phyloP scores from a whole-genome alignment of 2,888 invertebrate genomes.

The Fragum sueziense region DNA sequence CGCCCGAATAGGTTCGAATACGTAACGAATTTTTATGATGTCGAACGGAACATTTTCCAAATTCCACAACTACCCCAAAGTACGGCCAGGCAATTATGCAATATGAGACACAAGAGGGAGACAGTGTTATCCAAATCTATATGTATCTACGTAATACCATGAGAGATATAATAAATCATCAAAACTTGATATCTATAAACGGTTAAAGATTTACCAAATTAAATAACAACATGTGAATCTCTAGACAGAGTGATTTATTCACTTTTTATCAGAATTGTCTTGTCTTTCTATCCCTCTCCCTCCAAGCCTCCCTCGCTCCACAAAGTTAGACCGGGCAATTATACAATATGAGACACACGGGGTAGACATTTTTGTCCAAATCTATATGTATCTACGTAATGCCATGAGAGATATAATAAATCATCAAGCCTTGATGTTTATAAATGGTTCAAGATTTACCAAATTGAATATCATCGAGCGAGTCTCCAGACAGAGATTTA shows the following conservation, averaged over 20 bases:
- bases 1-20: too few relatives aligned
- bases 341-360: not conserved
- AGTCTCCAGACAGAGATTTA: too few relatives aligned
- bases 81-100: not conserved
- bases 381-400: not conserved
- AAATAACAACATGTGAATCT: too few relatives aligned
- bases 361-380: not conserved
- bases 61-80: too few relatives aligned
- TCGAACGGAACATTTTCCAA: too few relatives aligned
- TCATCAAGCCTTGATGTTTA: not conserved
- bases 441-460: not conserved
- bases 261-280: too few relatives aligned
- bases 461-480: not conserved
- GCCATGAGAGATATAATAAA: not conserved
- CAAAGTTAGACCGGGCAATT: too few relatives aligned
- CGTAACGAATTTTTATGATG: too few relatives aligned
- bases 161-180: not conserved
- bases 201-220: not conserved
- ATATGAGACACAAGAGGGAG: not conserved
- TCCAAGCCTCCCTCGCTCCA: too few relatives aligned
- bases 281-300: too few relatives aligned
- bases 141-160: not conserved
- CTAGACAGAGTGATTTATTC: too few relatives aligned
- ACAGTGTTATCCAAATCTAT: not conserved
- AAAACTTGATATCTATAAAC: not conserved